Conservation (phyloP, 2,113 vertebrate species). For the Apistogramma diplotaenia region DNA sequence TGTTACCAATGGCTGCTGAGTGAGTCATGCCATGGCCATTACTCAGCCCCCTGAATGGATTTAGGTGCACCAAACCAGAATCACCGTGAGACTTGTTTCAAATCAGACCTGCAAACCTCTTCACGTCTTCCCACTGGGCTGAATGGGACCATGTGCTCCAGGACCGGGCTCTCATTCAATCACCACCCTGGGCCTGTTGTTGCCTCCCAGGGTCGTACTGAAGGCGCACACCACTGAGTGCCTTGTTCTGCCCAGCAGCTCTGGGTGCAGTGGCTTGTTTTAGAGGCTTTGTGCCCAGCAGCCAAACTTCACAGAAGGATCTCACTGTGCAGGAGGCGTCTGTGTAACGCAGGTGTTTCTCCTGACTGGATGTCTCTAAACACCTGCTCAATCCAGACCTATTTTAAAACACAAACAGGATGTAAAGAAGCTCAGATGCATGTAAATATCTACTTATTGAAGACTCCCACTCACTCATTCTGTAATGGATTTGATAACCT, state of each 20-base stretch:
- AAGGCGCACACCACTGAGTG: constrained; percentile 19
- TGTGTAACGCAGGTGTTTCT: too few species aligned
- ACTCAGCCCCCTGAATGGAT: background rate
- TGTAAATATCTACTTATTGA: too few species aligned
- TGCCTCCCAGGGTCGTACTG: constrained; percentile 18
- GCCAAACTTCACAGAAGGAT: constrained; percentile 40
- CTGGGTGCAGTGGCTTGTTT: constrained; percentile 43
- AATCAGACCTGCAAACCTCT: background rate
- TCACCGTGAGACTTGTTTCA: background rate
- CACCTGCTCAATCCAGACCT: accelerated
- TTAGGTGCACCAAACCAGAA: background rate
- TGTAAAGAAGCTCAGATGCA: background rate
- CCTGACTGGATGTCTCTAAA: background rate
- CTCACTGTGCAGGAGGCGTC: constrained; percentile 11
- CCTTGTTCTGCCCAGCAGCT: constrained; percentile 52
- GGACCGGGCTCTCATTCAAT: constrained; percentile 60
- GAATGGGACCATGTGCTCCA: constrained; percentile 45
- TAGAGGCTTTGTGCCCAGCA: constrained; percentile 27
- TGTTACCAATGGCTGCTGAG: constrained; percentile 17
- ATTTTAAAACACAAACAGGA: background rate
- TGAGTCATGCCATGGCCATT: background rate
- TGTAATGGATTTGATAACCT: too few species aligned
- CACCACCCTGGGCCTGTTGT: constrained; percentile 31
- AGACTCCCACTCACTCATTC: too few species aligned
- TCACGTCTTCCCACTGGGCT: constrained; percentile 1